phyloP scores from a whole-genome alignment of 2,113 vertebrate genomes.

The Electrona antarctica region DNA sequence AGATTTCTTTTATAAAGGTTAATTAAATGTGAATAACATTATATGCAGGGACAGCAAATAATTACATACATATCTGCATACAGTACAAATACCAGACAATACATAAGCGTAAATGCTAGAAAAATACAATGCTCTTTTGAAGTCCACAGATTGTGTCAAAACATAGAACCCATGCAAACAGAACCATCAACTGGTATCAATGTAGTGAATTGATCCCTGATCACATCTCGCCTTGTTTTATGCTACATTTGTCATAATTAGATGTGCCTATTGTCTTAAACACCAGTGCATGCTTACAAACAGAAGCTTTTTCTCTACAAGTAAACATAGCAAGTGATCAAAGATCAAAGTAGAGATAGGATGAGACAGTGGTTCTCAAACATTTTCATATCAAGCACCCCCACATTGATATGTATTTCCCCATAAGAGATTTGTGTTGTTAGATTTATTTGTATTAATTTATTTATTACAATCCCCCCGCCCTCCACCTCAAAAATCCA shows the following conservation, averaged over 20 bases:
- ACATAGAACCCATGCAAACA: constrained; percentile 53
- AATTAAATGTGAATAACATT: constrained; percentile 45
- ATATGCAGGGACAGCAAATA: constrained; percentile 59
- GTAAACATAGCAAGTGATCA: constrained; percentile 38
- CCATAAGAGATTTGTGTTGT: too few relatives aligned
- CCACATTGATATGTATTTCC: too few relatives aligned
- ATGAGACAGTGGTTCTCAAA: too few relatives aligned
- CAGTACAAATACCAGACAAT: constrained; percentile 85
- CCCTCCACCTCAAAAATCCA: too few relatives aligned
- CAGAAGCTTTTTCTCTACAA: constrained; percentile 19
- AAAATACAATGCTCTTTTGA: constrained; percentile 89
- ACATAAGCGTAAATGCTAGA: constrained; percentile 83
- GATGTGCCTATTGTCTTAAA: constrained; percentile 23
- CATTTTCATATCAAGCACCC: too few relatives aligned
- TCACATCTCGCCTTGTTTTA: constrained; percentile 11
- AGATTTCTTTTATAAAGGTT: constrained; percentile 40
- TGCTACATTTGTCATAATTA: constrained; percentile 46
- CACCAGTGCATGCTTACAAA: constrained; percentile 28
- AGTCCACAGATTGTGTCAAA: constrained; percentile 75
- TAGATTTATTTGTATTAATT: too few relatives aligned
- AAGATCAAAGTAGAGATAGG: constrained; percentile 43
- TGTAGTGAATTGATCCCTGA: constrained; percentile 57
- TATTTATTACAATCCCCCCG: too few relatives aligned
- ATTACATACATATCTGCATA: constrained; percentile 50
- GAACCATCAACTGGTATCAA: constrained; percentile 60